Conservation (phyloP, 2,888 invertebrate species). For the Andrena haemorrhoa region DNA sequence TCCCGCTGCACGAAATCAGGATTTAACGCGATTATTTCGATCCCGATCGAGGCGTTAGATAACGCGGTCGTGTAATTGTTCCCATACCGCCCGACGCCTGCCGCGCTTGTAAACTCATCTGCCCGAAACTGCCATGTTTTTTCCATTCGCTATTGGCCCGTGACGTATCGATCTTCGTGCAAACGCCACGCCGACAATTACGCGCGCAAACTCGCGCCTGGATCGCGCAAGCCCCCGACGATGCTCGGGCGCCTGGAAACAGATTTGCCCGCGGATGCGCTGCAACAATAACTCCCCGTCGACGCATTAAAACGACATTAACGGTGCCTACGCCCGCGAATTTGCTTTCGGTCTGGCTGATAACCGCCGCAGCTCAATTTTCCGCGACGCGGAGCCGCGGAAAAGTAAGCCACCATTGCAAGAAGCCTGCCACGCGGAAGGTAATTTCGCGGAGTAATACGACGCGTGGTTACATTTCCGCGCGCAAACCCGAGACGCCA, state of each 20-base stretch:
- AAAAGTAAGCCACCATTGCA: constrained; percentile 40
- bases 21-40: constrained; percentile 49
- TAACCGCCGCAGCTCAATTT: constrained; percentile 40
- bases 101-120: constrained; percentile 7
- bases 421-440: constrained; percentile 8
- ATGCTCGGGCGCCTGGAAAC: constrained; percentile 8
- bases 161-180: constrained; percentile 17
- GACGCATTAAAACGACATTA: constrained; percentile 39
- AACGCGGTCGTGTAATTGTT: constrained; percentile 13
- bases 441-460: constrained; percentile 37
- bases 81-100: not conserved
- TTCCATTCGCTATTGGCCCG: not conserved
- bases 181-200: not conserved
- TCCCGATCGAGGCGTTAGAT: constrained; percentile 9
- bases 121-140: constrained; percentile 3
- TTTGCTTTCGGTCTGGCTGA: constrained; percentile 47
- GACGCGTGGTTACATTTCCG: constrained; percentile 13
- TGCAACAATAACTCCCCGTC: constrained; percentile 22
- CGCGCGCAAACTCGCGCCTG: constrained; percentile 6
- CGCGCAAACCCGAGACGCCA: not conserved
- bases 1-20: constrained; percentile 46
- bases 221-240: not conserved
- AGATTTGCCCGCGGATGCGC: constrained; percentile 10
- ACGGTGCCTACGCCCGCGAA: constrained; percentile 13
- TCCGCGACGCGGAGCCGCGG: constrained; percentile 31